Percentiles rank a stretch among this genome's conserved stretches.
Evolutionary conservation across 92 coral and sea anemone genomes (phyloP).

Genomic region (Umimayanthus kanabou): DNA sequence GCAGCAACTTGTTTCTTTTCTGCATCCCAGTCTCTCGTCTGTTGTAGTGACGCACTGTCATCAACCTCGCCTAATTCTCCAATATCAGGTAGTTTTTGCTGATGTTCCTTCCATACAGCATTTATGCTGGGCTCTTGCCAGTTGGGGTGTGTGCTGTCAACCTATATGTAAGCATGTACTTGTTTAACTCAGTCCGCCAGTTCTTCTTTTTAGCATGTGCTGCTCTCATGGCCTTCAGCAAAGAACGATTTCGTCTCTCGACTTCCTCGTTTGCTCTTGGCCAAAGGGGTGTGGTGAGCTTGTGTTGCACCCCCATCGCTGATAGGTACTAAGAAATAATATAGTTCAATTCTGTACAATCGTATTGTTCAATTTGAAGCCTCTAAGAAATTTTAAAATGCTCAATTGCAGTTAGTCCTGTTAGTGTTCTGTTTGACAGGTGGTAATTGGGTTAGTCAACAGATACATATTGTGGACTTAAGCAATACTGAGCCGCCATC

Average conservation of each 20-base stretch:
- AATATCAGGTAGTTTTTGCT: too few species aligned
- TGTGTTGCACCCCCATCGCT: constrained; percentile 43
- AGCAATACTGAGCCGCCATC: too few species aligned
- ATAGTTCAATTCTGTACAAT: too few species aligned
- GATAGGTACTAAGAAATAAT: constrained; percentile 21
- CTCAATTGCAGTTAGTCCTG: too few species aligned
- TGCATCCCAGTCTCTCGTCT: constrained; percentile 33
- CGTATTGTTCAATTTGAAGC: too few species aligned
- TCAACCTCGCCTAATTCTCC: constrained; percentile 40
- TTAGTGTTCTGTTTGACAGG: too few species aligned
- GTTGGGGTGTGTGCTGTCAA: constrained; percentile 43
- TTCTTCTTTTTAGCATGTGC: not conserved
- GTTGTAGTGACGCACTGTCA: constrained; percentile 8
- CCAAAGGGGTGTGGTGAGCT: constrained; percentile 50
- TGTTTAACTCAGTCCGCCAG: constrained; percentile 43
- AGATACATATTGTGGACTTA: too few species aligned
- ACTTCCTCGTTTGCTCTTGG: constrained; percentile 48
- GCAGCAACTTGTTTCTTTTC: constrained; percentile 37
- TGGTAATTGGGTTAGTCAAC: too few species aligned
- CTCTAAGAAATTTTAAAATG: too few species aligned
- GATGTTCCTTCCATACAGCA: not conserved
- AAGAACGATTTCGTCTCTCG: constrained; percentile 49
- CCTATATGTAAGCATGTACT: constrained; percentile 33
- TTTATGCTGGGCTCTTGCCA: constrained; percentile 56
- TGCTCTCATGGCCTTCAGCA: constrained; percentile 51